These are phyloP conservation scores for Conistra vaccinii DNA, from an alignment of 2,888 invertebrate genomes.

Conservation along the genomic window DNA sequence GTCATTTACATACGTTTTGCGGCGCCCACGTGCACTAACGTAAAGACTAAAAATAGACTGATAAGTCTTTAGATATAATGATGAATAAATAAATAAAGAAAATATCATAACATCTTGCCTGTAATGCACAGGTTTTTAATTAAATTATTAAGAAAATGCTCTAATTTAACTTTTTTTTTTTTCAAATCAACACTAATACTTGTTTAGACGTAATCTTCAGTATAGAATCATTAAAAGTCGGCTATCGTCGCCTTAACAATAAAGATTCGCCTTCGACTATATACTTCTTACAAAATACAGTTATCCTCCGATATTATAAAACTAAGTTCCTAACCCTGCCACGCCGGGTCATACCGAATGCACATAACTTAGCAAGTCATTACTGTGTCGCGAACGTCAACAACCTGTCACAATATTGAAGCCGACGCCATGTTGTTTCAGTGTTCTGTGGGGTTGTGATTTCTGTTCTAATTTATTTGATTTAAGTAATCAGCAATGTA, in stretches of 20 bases:
- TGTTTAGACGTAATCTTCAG: no score
- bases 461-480: conserved; percentile 10
- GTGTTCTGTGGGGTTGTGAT: neutral
- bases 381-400: conserved; percentile 30
- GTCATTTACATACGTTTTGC: conserved; percentile 25
- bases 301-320: neutral
- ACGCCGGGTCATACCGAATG: conserved; percentile 28
- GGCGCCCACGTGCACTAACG: conserved; percentile 14
- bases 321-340: conserved; percentile 3
- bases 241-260: no score
- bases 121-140: no score
- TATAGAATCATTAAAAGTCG: no score
- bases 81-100: no score
- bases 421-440: conserved; percentile 24
- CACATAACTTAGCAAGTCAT: conserved; percentile 55
- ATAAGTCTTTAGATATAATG: neutral
- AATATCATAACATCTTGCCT: no score
- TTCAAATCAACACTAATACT: no score
- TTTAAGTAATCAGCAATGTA: neutral
- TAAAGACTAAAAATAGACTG: neutral
- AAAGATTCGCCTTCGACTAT: no score
- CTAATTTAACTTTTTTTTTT: no score
- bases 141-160: no score
- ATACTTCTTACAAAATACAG: neutral
- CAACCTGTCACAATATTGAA: conserved; percentile 44